Percentiles rank a stretch among this genome's conserved stretches.
Evolutionary conservation across 2,113 vertebrate species (phyloP).

Genomic region (Paraplagusia blochii): DNA sequence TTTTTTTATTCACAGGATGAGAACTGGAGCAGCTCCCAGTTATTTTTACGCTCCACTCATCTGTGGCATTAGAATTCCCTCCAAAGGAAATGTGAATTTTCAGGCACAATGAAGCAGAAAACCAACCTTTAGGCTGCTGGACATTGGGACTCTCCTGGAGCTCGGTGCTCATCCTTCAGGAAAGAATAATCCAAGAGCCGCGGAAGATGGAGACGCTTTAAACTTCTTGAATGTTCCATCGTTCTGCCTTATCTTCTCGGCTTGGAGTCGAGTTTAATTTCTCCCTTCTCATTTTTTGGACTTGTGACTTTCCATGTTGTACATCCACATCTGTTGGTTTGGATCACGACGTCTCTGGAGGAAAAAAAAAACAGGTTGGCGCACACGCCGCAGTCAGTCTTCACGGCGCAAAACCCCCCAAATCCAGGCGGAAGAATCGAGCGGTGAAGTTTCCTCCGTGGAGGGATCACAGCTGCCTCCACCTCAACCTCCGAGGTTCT

Average conservation of each 20-base stretch:
- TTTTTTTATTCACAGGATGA: neutral
- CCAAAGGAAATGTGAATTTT: neutral
- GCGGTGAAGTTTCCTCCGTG: slow-evolving; percentile 38
- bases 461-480: slow-evolving; percentile 17
- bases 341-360: slow-evolving; percentile 41
- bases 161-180: slow-evolving; percentile 20
- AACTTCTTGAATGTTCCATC: slow-evolving; percentile 38
- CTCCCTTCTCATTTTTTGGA: slow-evolving; percentile 14
- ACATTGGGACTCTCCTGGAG: slow-evolving; percentile 42
- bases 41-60: neutral
- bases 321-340: slow-evolving; percentile 35
- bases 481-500: neutral
- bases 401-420: slow-evolving; percentile 37
- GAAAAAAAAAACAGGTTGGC: slow-evolving; percentile 2
- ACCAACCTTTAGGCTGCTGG: slow-evolving; percentile 46
- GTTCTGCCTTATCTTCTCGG: neutral
- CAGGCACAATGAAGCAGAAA: slow-evolving; percentile 2
- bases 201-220: neutral
- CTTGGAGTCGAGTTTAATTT: slow-evolving; percentile 29
- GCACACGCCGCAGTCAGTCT: slow-evolving; percentile 34
- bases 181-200: slow-evolving; percentile 6
- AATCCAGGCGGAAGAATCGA: slow-evolving; percentile 26
- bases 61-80: neutral
- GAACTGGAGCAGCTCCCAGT: neutral
- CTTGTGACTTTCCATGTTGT: slow-evolving; percentile 16